Base-by-base conservation (phyloP, 2,888 invertebrate genomes). In the Conistra vaccinii region DNA sequence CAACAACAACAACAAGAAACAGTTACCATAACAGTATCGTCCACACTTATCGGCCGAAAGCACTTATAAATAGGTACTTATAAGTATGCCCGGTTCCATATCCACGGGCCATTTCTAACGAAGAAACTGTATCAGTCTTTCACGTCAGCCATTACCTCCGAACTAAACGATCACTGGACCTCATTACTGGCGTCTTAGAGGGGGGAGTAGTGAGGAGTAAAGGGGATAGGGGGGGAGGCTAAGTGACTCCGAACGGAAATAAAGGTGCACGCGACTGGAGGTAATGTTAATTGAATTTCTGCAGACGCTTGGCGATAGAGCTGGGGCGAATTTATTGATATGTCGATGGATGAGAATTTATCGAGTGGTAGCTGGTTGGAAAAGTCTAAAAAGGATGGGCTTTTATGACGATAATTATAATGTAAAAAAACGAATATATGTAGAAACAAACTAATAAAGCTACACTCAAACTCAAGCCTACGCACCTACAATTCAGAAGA, bases 281-380 rank as follows among this genome's bases (percentile, higher is more conserved):
- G 96, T 96, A 96, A 96, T 96, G 96, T 96, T 96, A 96, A 96
- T 96, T 96, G 96, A 96, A 96, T 96, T 96, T 96, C 96, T 96
- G 95, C 96, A 96, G 96, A 96, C 96, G 95, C 92, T 91, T 85
- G 89, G 83, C 61, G 76, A 74, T 93, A 95, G 92, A 86, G 94
- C 70, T 86, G 93, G 89, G 82, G 51, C 12, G 10, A 10, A 17
- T 42, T 7, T 67, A 76, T 88, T 82, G 88, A 85, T 88, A 75
- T 78, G 69, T 88, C 86, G 85, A 85, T 80, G 63, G 48, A 53
- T 63, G 55, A 1, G 26, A 58, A 63, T 58, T 42, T 29, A 76
- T 26, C n/a, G 32, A 32, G 10, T 26, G 7, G 7, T 66, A 17
- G 9, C 29, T n/a, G 7, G n/a, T n/a, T 3, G 0, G 0, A 57